Evolutionary conservation across 2,797 vertebrate species (phyloP).

Genomic region (Falco rusticolus): DNA sequence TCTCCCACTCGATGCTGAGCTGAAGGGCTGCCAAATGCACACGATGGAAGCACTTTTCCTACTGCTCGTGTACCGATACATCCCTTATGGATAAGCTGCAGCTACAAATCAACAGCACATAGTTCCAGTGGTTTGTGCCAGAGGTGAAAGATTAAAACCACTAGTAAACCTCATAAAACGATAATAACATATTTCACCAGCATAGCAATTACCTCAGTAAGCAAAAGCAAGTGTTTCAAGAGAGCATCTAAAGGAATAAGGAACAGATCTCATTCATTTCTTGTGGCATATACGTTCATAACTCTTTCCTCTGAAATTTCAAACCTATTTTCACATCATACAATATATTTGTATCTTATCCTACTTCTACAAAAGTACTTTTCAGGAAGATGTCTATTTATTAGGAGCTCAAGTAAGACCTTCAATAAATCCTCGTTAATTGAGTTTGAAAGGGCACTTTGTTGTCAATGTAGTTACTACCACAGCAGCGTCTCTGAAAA

Average conservation of each 20-base stretch:
- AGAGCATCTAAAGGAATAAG: neutral
- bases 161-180: neutral
- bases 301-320: neutral
- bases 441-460: neutral
- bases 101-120: neutral
- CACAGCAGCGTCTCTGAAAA: neutral
- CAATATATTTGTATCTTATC: neutral
- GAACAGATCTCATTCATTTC: neutral
- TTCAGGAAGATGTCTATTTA: neutral
- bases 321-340: neutral
- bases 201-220: neutral
- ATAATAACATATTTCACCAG: neutral
- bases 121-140: neutral
- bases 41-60: neutral
- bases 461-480: neutral
- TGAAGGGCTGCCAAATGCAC: neutral
- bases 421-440: conserved; percentile 2
- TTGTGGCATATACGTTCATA: neutral
- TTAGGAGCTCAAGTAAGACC: conserved; percentile 21
- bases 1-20: neutral
- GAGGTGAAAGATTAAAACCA: neutral
- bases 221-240: neutral
- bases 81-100: neutral
- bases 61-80: neutral
- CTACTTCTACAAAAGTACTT: conserved; percentile 20